Base-by-base conservation (phyloP, 30 jellyfish, hydroid and myxozoan species). In the Nemopilema nomurai region DNA sequence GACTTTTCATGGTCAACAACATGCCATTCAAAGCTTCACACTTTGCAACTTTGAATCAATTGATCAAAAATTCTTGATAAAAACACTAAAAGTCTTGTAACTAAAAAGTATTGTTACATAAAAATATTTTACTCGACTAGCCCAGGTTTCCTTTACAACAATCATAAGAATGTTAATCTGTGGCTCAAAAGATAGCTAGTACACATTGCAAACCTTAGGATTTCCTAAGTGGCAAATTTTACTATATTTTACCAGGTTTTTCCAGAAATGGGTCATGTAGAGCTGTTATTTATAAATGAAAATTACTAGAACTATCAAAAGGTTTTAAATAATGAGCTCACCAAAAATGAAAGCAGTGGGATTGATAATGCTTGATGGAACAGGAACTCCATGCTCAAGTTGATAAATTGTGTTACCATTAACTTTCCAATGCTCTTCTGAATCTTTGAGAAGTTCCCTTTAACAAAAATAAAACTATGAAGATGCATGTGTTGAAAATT, bases 371-470 rank as follows among this genome's bases (percentile, higher is more conserved):
- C 31, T 79, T 62, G 67, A 49, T 23, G 82, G 84, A 16, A 74
- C 87, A 50, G 92, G 81, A 23, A 72, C 0, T 24, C 90, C 97
- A 66, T 84, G 67, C 57, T 76, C 97, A 19, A 72, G 26, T n/a
- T 80, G 90, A 76, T 25, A 82, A 67, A 90, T 74, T 31, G 86
- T 79, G 41, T 90, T 82, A 7, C 66, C 87, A 51, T 81, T 67
- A 33, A 90, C 82, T 67, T 82, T 30, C 97, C 93, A 82, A 23
- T 49, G 74, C 17, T 30, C 32, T n/a, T 69, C 86, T 77, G 90
- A 79, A 41, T 62, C 83, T 62, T 67, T 90, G 22, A 69, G 67
- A 19, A 33, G 64, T 84, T 83, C 97, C 74, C 86, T 62, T 16
- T 23, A 72, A 16, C 21, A 49, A 79, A 24, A 33, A 33, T 17